phyloP scores from a whole-genome alignment of 2,113 vertebrate species.

The Grantiella picta region DNA sequence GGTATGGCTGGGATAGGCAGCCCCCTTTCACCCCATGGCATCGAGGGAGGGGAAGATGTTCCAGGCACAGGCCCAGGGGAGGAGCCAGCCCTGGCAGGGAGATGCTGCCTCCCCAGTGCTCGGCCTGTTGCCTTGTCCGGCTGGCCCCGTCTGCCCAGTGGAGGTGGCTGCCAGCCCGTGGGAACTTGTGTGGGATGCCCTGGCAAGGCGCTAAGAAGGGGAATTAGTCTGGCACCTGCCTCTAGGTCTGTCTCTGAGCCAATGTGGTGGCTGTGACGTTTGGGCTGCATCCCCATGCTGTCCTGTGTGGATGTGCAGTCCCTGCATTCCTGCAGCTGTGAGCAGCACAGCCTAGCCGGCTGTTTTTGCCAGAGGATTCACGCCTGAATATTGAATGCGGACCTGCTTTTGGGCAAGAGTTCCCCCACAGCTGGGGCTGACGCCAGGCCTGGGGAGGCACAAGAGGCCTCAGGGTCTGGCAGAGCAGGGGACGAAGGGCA shows the following conservation, averaged over 20 bases:
- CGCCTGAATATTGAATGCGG: fast-evolving
- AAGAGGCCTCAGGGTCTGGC: not conserved
- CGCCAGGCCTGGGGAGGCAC: not conserved
- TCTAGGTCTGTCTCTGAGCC: not conserved
- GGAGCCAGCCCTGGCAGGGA: not conserved
- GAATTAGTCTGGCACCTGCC: conserved; percentile 10
- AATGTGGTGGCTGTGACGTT: not conserved
- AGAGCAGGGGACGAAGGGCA: not conserved
- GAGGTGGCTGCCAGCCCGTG: not conserved
- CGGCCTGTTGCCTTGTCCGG: not conserved
- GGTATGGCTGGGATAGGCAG: not conserved
- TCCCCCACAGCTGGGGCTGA: not conserved
- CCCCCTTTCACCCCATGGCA: not conserved
- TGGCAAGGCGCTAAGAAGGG: not conserved
- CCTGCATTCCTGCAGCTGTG: fast-evolving
- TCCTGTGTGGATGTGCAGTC: not conserved
- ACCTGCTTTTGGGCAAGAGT: not conserved
- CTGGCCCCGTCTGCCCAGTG: not conserved
- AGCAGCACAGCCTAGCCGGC: not conserved
- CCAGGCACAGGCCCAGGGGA: not conserved
- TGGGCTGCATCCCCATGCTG: not conserved
- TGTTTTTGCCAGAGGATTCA: not conserved
- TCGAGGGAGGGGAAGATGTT: not conserved
- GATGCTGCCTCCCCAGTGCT: not conserved
- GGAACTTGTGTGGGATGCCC: not conserved